Conservation (phyloP, 2,888 invertebrate species). For the Entomobrya proxima region DNA sequence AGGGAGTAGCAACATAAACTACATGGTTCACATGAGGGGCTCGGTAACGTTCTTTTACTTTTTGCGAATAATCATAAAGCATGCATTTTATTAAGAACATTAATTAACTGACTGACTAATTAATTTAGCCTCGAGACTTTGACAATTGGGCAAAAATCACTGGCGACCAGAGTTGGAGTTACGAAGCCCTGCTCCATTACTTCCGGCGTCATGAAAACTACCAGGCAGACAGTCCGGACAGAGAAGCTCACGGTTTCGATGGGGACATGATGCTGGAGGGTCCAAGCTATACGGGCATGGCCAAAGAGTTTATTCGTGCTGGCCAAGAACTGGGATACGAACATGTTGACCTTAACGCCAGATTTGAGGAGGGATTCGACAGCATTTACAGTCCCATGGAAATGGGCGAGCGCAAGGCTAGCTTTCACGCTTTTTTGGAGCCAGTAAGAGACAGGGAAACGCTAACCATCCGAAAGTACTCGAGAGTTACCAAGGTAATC, state of each 20-base stretch:
- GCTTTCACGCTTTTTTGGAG: conserved; percentile 66
- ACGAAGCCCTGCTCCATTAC: conserved; percentile 65
- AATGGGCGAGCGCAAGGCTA: conserved; percentile 62
- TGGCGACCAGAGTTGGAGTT: conserved; percentile 66
- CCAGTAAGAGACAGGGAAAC: conserved; percentile 65
- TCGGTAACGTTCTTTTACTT: neutral
- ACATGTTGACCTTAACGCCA: conserved; percentile 69
- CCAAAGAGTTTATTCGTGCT: conserved; percentile 68
- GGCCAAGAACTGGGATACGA: conserved; percentile 71
- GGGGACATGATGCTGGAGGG: conserved; percentile 65
- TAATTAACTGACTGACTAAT: no score
- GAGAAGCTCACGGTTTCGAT: conserved; percentile 69
- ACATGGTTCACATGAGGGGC: conserved; percentile 41
- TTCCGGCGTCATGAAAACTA: conserved; percentile 70
- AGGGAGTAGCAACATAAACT: conserved; percentile 66
- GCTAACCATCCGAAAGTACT: conserved; percentile 67
- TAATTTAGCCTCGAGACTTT: conserved; percentile 54
- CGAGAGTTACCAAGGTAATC: conserved; percentile 66
- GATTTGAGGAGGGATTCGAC: conserved; percentile 72
- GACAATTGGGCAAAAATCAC: conserved; percentile 70
- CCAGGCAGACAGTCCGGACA: conserved; percentile 62
- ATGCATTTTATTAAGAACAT: no score
- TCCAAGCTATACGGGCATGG: conserved; percentile 70
- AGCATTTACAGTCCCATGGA: conserved; percentile 68
- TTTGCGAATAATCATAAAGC: no score